Conservation (phyloP, 2,797 vertebrate species). For the Cossypha heuglini region DNA sequence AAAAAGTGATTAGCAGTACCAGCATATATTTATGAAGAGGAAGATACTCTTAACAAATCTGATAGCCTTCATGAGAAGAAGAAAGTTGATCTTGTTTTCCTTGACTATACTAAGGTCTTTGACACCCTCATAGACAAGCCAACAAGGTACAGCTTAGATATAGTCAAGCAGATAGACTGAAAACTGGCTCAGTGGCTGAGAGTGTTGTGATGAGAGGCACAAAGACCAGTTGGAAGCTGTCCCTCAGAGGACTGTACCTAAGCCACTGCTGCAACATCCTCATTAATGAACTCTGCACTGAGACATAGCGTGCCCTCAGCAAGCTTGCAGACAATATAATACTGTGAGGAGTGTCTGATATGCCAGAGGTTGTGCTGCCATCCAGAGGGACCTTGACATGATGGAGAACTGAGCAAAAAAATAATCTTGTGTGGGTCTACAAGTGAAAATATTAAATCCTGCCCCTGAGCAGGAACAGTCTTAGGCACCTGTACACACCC, state of each 20-base stretch:
- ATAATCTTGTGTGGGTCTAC: not conserved
- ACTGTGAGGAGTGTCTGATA: not conserved
- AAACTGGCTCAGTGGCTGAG: not conserved
- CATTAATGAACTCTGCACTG: not conserved
- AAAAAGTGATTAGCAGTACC: not conserved
- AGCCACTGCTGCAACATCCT: not conserved
- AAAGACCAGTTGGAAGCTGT: not conserved
- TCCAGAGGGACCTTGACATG: not conserved
- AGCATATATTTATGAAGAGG: not conserved
- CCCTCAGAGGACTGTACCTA: not conserved
- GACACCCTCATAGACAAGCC: not conserved
- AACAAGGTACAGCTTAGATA: not conserved
- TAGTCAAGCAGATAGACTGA: not conserved
- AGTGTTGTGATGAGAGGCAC: not conserved
- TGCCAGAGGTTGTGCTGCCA: not conserved
- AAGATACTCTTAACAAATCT: not conserved
- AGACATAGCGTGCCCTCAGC: not conserved
- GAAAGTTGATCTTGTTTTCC: not conserved
- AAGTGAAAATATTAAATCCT: not conserved
- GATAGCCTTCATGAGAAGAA: not conserved
- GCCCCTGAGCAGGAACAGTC: not conserved
- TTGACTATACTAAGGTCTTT: not conserved
- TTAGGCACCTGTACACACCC: fast-evolving
- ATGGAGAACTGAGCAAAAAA: not conserved
- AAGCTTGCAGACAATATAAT: not conserved